Base-by-base conservation (phyloP, 2,113 vertebrate species). In the Grus americana region DNA sequence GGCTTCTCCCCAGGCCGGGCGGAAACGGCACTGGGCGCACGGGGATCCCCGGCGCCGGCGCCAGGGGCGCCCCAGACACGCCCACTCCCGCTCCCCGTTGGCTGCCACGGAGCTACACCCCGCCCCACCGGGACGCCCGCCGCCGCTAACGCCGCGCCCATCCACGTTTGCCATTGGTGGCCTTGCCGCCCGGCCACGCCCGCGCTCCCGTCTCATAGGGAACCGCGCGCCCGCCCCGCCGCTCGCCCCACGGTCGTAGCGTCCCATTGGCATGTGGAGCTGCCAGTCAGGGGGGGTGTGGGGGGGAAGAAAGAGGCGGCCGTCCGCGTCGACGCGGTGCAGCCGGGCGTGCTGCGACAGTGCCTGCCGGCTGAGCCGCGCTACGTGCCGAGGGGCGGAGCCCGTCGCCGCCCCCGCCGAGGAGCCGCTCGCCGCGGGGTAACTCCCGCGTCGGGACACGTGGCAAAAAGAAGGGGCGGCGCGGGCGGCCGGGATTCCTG, bases 11-110 rank as follows among this genome's bases (percentile, higher is more conserved):
- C 99, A 98, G 98, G 98, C 98, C 98, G 98, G 98, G 98, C 98
- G 99, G 99, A 99, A 99, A 99, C 99, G 98, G 98, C 98, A 98
- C 99, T 98, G 98, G 97, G 97, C 95, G 97, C 97, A 98, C 99
- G 98, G 99, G 99, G 99, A 99, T 99, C 98, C 98, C 99, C 97
- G 73, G 96, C 93, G 97, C 97, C 98, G 98, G 97, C 97, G 97
- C 98, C 99, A 99, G 98, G 99, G 99, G 98, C 98, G 93, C 97
- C 84, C 96, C 93, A 71, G 94, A 67, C 97, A 92, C 88, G 90
- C 97, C 98, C 95, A 93, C 97, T 93, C 63, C 83, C 92, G 63
- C n/a, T 27, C 11, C 9, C 96, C 78, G 99, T 99, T 98, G 96
- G 99, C 92, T 72, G 42, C 46, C 36, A 22, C 87, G 59, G 71